These are phyloP conservation scores for Dermochelys coriacea DNA, from an alignment of 2,797 vertebrate species.

Conservation along the genomic window DNA sequence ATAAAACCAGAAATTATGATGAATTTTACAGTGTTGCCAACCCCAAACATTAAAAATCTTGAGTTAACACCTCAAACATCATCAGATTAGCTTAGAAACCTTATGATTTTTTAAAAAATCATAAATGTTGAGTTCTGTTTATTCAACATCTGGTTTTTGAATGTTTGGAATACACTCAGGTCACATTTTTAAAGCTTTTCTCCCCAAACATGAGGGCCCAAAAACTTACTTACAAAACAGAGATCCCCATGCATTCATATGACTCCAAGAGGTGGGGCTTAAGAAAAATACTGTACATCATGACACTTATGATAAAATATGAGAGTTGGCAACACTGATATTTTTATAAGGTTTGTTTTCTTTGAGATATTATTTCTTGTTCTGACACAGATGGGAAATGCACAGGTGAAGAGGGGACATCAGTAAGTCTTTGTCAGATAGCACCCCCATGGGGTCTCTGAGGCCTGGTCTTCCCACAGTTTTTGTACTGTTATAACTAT, in stretches of 20 bases:
- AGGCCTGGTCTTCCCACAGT: neutral
- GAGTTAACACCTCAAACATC: neutral
- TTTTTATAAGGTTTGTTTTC: neutral
- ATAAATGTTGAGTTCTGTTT: neutral
- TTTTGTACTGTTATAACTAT: neutral
- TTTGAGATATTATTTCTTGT: neutral
- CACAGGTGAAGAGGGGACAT: neutral
- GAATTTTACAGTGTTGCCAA: neutral
- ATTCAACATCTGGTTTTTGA: neutral
- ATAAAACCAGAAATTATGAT: rapidly evolving
- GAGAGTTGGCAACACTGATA: neutral
- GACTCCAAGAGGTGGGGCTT: neutral
- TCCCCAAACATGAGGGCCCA: neutral
- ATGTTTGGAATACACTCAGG: neutral
- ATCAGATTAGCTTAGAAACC: neutral
- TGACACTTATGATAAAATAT: slow-evolving; percentile 1
- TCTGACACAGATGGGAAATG: neutral
- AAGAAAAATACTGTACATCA: neutral
- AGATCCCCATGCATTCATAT: rapidly evolving
- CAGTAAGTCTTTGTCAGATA: neutral
- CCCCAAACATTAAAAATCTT: neutral
- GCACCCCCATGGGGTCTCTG: neutral
- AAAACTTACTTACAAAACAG: neutral
- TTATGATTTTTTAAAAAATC: neutral
- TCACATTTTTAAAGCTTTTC: neutral